phyloP scores from a whole-genome alignment of 2,113 vertebrate genomes.

The Zapus hudsonius region DNA sequence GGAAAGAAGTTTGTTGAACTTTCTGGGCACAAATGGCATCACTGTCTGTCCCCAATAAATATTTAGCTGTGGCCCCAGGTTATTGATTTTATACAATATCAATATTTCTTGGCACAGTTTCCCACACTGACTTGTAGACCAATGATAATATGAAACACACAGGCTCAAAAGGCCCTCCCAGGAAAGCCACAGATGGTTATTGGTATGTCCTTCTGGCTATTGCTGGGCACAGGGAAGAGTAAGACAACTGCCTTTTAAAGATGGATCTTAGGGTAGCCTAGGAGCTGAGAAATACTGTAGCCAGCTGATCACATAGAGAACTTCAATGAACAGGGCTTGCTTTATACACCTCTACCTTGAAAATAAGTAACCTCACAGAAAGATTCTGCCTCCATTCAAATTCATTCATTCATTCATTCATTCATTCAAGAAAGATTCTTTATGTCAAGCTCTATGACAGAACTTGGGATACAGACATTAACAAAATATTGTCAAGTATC shows the following conservation, averaged over 20 bases:
- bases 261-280: not conserved
- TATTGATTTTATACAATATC: slow-evolving; percentile 74
- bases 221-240: not conserved
- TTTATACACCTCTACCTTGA: not conserved
- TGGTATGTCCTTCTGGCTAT: not conserved
- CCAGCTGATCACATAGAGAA: not conserved
- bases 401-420: not conserved
- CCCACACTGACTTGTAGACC: slow-evolving; percentile 27
- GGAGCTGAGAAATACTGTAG: not conserved
- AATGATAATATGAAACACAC: slow-evolving; percentile 24
- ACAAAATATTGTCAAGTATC: not conserved
- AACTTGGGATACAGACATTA: slow-evolving; percentile 24
- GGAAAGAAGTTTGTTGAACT: slow-evolving; percentile 73
- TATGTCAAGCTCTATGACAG: not conserved
- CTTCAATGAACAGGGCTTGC: not conserved
- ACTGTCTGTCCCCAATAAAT: slow-evolving; percentile 69
- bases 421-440: slow-evolving; percentile 11
- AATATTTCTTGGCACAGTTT: slow-evolving; percentile 66
- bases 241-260: slow-evolving; percentile 14
- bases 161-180: slow-evolving; percentile 34
- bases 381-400: not conserved
- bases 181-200: slow-evolving; percentile 51
- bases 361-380: not conserved
- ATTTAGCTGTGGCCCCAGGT: slow-evolving; percentile 59
- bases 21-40: slow-evolving; percentile 61